Percentiles rank a stretch among this genome's conserved stretches.
Evolutionary conservation across 2,888 invertebrate genomes (phyloP).

Genomic region (Vannuccia rotundouncinata): DNA sequence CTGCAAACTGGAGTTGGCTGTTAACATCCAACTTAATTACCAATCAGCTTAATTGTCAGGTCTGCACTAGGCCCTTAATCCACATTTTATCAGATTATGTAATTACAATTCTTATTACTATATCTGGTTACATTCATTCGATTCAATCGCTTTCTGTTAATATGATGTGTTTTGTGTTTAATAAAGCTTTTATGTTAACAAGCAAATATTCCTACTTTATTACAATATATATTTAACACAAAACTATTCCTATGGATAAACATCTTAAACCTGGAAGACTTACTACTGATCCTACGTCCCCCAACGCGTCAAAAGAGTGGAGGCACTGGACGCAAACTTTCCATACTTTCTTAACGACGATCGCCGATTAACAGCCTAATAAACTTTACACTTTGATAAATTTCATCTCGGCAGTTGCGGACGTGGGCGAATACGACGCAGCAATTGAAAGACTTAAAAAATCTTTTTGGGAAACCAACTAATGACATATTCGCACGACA

Average conservation of each 20-base stretch:
- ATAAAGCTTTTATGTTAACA: slow-evolving; percentile 21
- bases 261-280: slow-evolving; percentile 24
- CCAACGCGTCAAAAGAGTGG: slow-evolving; percentile 24
- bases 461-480: slow-evolving; percentile 32
- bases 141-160: slow-evolving; percentile 14
- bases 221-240: slow-evolving; percentile 8
- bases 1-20: slow-evolving; percentile 23
- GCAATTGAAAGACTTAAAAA: slow-evolving; percentile 20
- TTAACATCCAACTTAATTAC: slow-evolving; percentile 20
- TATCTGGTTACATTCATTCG: not conserved
- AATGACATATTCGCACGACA: slow-evolving; percentile 34
- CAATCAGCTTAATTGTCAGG: slow-evolving; percentile 15
- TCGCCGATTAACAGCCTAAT: slow-evolving; percentile 24
- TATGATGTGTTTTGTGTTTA: slow-evolving; percentile 21
- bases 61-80: slow-evolving; percentile 19
- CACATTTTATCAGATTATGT: not conserved
- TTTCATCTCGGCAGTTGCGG: slow-evolving; percentile 7
- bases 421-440: slow-evolving; percentile 5
- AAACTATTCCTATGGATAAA: slow-evolving; percentile 14
- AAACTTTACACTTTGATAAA: slow-evolving; percentile 18
- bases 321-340: slow-evolving; percentile 26
- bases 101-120: slow-evolving; percentile 10
- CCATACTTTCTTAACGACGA: slow-evolving; percentile 15
- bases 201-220: slow-evolving; percentile 16
- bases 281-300: slow-evolving; percentile 13